phyloP scores from a whole-genome alignment of 2,113 vertebrate genomes.

The Corythaeola cristata region DNA sequence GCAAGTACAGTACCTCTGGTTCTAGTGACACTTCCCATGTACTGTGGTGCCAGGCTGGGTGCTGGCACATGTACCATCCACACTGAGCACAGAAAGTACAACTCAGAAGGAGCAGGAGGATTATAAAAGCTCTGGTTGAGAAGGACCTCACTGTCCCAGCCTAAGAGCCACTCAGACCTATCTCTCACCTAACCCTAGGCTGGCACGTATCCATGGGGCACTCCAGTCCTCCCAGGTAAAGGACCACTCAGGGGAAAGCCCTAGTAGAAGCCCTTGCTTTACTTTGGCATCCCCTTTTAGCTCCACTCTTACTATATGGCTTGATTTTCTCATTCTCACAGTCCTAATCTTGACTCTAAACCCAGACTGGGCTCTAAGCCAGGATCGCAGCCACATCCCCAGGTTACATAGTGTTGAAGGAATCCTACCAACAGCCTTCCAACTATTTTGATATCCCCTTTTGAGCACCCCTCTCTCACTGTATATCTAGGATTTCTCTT shows the following conservation, averaged over 20 bases:
- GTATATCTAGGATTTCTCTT: background rate
- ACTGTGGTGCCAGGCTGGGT: background rate
- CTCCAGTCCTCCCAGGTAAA: background rate
- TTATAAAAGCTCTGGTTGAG: background rate
- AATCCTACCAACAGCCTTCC: background rate
- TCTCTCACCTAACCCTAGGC: background rate
- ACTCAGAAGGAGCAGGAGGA: background rate
- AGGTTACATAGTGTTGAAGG: background rate
- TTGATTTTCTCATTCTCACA: background rate
- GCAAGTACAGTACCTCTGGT: background rate
- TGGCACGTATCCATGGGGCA: background rate
- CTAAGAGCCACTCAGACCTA: background rate
- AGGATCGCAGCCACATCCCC: background rate
- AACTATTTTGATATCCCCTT: background rate
- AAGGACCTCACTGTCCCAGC: background rate
- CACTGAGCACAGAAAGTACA: background rate
- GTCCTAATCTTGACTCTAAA: background rate
- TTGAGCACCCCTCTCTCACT: background rate
- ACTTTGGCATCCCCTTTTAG: background rate
- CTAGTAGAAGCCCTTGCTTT: background rate
- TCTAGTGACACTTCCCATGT: background rate
- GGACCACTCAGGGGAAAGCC: background rate
- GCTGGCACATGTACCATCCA: background rate
- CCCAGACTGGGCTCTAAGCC: background rate
- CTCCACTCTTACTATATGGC: background rate